Base-by-base conservation (phyloP, 2,888 invertebrate species). In the Prosapia bicincta region DNA sequence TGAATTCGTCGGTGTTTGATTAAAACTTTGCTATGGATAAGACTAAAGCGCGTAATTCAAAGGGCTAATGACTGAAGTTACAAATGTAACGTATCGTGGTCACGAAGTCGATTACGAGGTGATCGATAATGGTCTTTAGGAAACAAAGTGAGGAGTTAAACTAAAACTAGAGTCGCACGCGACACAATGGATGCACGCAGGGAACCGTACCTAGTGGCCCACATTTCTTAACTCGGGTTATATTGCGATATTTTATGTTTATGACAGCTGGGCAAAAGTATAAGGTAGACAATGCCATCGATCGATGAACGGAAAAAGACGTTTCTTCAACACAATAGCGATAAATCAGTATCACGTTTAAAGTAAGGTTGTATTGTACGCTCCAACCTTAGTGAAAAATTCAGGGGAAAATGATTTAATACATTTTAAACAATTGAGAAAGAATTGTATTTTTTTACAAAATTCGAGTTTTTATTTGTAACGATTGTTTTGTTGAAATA, bases 161-260 rank as follows among this genome's bases (percentile, higher is more conserved):
- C 54, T 54, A 25, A 23, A 69, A 69, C 69, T 26, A 30, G 74
- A 13, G 73, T 28, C 69, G 43, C 74, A 74, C 74, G 74, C 74
- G 74, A 74, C 65, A 69, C 26, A 66, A 26, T 28, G 20, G 68
- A 73, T 69, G 69, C 73, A 73, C 68, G 68, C 67, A 38, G 24
- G 69, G 67, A 54, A 69, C 66, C 74, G 74, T 74, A 69, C 74
- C 74, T 74, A 43, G 74, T 74, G 69, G 74, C 74, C 74, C 74
- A 74, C 74, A 74, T 74, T 74, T 69, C 54, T 54, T 54, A 54
- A 54, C 54, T 54, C 54, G 20, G 20, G 54, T 69, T 74, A 74
- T 74, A 69, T 68, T 69, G 69, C 69, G 69, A 74, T 74, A 74
- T 74, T 74, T 74, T 69, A 74, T 69, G 69, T 54, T 74, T 74